phyloP scores from a whole-genome alignment of 2,888 invertebrate genomes.

The Limnephilus auricula region DNA sequence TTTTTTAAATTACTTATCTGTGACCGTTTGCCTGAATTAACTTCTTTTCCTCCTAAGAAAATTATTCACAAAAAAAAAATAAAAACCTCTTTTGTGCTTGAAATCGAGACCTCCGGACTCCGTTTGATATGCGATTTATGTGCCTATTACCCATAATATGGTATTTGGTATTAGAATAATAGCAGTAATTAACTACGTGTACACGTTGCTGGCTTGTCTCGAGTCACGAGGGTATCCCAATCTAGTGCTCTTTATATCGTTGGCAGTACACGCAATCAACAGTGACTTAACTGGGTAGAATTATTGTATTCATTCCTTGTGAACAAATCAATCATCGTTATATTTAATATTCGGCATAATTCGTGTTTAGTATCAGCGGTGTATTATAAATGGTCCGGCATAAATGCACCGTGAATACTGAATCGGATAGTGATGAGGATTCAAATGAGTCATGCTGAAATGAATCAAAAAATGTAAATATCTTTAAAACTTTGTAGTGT shows the following conservation, averaged over 20 bases:
- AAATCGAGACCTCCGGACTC: too few species aligned
- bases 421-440: slow-evolving; percentile 1
- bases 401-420: slow-evolving; percentile 14
- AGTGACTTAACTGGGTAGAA: slow-evolving; percentile 55
- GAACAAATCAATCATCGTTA: slow-evolving; percentile 61
- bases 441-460: background rate
- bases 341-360: slow-evolving; percentile 49
- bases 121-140: too few species aligned
- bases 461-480: background rate
- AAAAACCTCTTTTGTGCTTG: too few species aligned
- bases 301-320: slow-evolving; percentile 57
- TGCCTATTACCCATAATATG: too few species aligned
- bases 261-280: slow-evolving; percentile 48
- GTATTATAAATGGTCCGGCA: slow-evolving; percentile 34
- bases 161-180: too few species aligned
- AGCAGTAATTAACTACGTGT: too few species aligned
- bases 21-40: too few species aligned
- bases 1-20: too few species aligned
- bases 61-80: too few species aligned
- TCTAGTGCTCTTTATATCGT: background rate
- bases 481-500: background rate
- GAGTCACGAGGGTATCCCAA: background rate
- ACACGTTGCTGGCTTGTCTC: too few species aligned
- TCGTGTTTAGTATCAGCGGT: slow-evolving; percentile 37
- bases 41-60: too few species aligned